Percentiles rank a stretch among this genome's conserved stretches.
Conservation (phyloP, 2,113 vertebrate species). For the Podarcis cretensis region DNA sequence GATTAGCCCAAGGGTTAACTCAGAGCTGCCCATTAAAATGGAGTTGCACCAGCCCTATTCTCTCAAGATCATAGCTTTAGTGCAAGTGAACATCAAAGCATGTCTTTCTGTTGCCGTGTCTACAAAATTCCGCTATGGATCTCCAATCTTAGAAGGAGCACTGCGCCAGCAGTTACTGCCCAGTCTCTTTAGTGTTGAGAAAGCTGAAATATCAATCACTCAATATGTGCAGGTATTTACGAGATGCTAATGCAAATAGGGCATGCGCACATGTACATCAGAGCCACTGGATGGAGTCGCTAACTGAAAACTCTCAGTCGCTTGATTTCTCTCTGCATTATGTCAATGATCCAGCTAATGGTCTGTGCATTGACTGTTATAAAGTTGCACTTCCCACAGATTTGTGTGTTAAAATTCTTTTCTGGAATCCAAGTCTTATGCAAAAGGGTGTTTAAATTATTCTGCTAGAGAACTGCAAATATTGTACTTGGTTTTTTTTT, state of each 20-base stretch:
- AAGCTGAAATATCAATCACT: not conserved
- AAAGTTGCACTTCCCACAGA: conserved; percentile 46
- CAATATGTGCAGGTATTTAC: not conserved
- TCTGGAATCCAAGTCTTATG: conserved; percentile 77
- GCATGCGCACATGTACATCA: not conserved
- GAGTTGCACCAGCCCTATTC: not conserved
- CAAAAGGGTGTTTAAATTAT: conserved; percentile 83
- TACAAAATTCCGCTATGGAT: not conserved
- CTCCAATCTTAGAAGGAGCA: not conserved
- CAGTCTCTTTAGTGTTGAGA: not conserved
- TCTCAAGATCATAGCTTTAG: not conserved
- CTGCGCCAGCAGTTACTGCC: not conserved
- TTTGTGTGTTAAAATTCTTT: conserved; percentile 50
- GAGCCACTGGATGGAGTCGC: conserved; percentile 10
- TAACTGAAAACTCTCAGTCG: conserved; percentile 40
- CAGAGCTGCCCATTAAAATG: too few relatives aligned
- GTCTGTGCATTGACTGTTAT: conserved; percentile 28
- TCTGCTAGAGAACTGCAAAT: conserved; percentile 80
- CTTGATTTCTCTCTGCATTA: conserved; percentile 14
- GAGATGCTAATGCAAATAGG: not conserved
- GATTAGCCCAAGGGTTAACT: not conserved
- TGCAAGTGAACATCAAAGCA: not conserved
- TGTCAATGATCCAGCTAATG: conserved; percentile 40
- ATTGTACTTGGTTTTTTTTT: conserved; percentile 64
- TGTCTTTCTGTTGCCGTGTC: not conserved